Evolutionary conservation across 2,888 invertebrate genomes (phyloP).

Genomic region (Scelioninae gen. 2): DNA sequence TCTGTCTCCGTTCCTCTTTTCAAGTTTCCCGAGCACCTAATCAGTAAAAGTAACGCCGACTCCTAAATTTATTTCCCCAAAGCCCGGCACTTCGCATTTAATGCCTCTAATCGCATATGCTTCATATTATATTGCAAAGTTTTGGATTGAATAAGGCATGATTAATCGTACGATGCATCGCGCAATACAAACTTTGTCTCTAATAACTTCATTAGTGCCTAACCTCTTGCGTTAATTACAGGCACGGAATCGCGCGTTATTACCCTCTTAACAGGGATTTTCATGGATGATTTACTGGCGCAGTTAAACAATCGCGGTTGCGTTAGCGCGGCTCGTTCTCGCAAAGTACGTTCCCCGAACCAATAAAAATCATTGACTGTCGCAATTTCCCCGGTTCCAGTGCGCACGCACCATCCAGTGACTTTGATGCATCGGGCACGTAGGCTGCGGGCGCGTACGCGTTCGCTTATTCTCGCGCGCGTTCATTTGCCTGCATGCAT

Average conservation of each 20-base stretch:
- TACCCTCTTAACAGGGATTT: slow-evolving; percentile 4
- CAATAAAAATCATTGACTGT: slow-evolving; percentile 46
- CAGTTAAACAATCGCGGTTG: slow-evolving; percentile 22
- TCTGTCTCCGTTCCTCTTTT: too few relatives aligned
- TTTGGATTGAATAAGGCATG: too few relatives aligned
- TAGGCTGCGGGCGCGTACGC: slow-evolving; percentile 40
- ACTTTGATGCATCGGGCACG: slow-evolving; percentile 52
- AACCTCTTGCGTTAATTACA: slow-evolving; percentile 13
- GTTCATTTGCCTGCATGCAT: slow-evolving; percentile 59
- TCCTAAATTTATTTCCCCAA: too few relatives aligned
- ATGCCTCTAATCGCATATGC: too few relatives aligned
- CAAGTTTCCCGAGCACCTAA: too few relatives aligned
- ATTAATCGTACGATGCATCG: too few relatives aligned
- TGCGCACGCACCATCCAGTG: slow-evolving; percentile 45
- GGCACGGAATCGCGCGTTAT: background rate
- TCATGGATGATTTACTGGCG: slow-evolving; percentile 34
- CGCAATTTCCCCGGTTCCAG: slow-evolving; percentile 40
- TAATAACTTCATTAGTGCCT: too few relatives aligned
- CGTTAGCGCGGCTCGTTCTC: slow-evolving; percentile 14
- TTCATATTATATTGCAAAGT: too few relatives aligned
- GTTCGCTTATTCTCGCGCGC: slow-evolving; percentile 42
- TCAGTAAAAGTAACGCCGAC: too few relatives aligned
- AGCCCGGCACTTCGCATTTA: too few relatives aligned
- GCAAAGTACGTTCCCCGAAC: slow-evolving; percentile 30
- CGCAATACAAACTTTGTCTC: too few relatives aligned